Base-by-base conservation (phyloP, 2,888 invertebrate genomes). In the Lymantria monacha region DNA sequence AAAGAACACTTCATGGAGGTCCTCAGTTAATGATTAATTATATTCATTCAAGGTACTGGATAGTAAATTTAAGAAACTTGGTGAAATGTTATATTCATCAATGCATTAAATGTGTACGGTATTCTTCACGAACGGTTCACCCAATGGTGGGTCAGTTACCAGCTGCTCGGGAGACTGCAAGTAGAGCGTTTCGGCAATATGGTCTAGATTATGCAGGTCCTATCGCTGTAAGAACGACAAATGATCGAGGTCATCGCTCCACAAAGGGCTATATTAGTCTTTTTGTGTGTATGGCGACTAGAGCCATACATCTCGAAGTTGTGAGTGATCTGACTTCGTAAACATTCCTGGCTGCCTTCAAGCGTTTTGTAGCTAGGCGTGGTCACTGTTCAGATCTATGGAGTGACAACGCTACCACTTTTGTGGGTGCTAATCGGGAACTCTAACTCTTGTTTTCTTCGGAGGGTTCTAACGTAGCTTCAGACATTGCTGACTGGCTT, bases 1-100 rank as follows among this genome's bases (percentile, higher is more conserved):
- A 36, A 9, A 41, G 37, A 30, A 56, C 52, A 0, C 11, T 56
- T 30, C 52, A 50, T 5, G 56, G 53, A 0, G 56, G 56, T 0
- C 52, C 43, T 1, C 47, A 49, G 45, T 1, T 49, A 0, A 48
- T 49, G 44, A 9, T 55, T 0, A 36, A 31, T 14, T 54, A 40
- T 11, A 33, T 54, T 11, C 22, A 41, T 22, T 36, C 49, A 3
- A 49, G 36, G 13, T 45, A 49, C n/a, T 44, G 44, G 49, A 49
- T 49, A n/a, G 11, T 49, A 0, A 30, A 40, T 10, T 44, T 31
- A 5, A 49, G 44, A 11, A 33, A 12, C 12, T 30, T 30, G 9
- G 45, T 42, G 7, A 13, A 41, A 14, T 41, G 7, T 14, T 12
- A 41, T 41, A 2, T 12, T 14, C 13, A 12, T 7, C 9, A 8